Evolutionary conservation across 2,113 vertebrate species (phyloP).

Genomic region (Prochilodus magdalenae): DNA sequence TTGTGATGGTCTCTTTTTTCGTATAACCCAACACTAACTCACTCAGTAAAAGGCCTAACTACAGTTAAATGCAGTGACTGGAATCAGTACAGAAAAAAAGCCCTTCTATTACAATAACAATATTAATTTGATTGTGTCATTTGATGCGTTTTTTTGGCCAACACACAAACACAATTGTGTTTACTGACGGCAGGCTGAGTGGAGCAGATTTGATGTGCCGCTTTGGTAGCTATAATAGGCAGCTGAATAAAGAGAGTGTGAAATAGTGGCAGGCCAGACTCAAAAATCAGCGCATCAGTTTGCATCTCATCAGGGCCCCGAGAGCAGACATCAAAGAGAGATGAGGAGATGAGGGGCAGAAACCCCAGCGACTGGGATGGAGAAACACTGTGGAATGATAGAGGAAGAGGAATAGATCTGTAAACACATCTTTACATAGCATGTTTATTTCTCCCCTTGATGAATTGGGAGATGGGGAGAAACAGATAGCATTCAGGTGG

Average conservation of each 20-base stretch:
- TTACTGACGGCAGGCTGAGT: conserved; percentile 31
- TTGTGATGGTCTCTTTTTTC: too few species aligned
- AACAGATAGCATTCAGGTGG: not conserved
- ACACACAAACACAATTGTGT: conserved; percentile 19
- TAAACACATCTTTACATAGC: not conserved
- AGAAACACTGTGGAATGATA: not conserved
- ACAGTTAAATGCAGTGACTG: too few species aligned
- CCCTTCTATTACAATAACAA: conserved; percentile 22
- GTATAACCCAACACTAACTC: too few species aligned
- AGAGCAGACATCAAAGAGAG: conserved; percentile 36
- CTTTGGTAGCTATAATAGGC: conserved; percentile 31
- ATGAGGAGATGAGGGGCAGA: conserved; percentile 16
- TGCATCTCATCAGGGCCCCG: conserved; percentile 34
- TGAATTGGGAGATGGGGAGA: not conserved
- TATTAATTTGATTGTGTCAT: conserved; percentile 49
- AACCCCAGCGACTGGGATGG: not conserved
- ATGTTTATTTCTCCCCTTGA: not conserved
- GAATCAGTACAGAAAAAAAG: too few species aligned
- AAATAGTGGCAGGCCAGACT: conserved; percentile 43
- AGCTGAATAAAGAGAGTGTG: conserved; percentile 11
- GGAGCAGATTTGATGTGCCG: conserved; percentile 40
- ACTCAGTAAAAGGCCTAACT: too few species aligned
- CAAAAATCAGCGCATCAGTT: conserved; percentile 44
- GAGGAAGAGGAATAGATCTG: not conserved
- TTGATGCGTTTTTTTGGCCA: conserved; percentile 33